Conservation (phyloP, 2,797 vertebrate genomes). For the Siniperca undulata region DNA sequence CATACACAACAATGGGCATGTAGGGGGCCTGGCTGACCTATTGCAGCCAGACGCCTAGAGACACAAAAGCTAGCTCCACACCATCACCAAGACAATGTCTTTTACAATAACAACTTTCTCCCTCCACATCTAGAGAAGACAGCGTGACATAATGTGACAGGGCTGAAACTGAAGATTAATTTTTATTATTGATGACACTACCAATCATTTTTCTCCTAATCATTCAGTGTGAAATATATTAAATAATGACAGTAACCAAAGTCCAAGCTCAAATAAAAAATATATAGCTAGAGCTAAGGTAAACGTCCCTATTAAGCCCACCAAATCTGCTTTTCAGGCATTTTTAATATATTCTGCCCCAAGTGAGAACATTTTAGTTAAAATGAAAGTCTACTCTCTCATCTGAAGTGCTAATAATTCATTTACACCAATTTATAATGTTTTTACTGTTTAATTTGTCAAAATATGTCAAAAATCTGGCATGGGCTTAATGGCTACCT, state of each 20-base stretch:
- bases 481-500: no score
- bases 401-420: no score
- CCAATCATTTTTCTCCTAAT: background rate
- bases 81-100: background rate
- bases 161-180: background rate
- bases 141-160: background rate
- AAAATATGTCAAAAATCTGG: no score
- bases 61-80: background rate
- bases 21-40: background rate
- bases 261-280: background rate
- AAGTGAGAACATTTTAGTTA: no score
- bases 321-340: no score
- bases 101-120: background rate
- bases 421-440: no score
- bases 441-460: no score
- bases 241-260: background rate
- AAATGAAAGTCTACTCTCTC: no score
- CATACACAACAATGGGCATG: background rate
- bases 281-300: background rate
- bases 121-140: background rate
- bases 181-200: background rate
- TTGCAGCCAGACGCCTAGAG: conserved; percentile 1
- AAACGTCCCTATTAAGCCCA: no score
- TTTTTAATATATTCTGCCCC: no score
- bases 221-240: background rate